phyloP scores from a whole-genome alignment of 1,140 invertebrate species.

The Drosophila orena region DNA sequence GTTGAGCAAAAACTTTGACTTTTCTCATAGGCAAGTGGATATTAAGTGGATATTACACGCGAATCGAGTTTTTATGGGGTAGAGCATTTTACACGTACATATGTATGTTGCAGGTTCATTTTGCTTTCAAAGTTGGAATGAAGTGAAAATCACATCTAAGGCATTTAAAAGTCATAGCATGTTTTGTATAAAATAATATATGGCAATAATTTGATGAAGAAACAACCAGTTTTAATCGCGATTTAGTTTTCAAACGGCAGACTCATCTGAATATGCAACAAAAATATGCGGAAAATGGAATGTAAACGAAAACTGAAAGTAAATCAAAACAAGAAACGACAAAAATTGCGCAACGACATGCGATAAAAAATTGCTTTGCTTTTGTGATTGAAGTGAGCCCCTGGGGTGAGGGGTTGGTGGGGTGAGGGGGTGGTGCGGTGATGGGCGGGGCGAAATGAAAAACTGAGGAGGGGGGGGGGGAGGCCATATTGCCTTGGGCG shows the following conservation, averaged over 20 bases:
- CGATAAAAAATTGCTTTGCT: slow-evolving; percentile 67
- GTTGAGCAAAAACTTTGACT: slow-evolving; percentile 25
- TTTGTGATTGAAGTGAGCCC: slow-evolving; percentile 58
- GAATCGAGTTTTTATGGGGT: not conserved
- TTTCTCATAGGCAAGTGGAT: slow-evolving; percentile 35
- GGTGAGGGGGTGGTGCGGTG: not conserved
- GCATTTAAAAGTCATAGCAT: too few species aligned
- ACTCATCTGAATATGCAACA: not conserved
- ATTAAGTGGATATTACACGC: slow-evolving; percentile 12
- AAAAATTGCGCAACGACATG: slow-evolving; percentile 54
- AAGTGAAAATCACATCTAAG: too few species aligned
- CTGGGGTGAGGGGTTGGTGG: not conserved
- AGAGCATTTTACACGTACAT: too few species aligned
- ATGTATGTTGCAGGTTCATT: too few species aligned
- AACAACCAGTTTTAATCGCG: not conserved
- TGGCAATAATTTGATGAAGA: not conserved
- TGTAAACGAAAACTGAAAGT: slow-evolving; percentile 25
- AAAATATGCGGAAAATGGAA: slow-evolving; percentile 20
- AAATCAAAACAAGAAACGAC: slow-evolving; percentile 56
- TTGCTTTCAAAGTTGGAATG: too few species aligned
- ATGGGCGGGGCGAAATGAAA: slow-evolving; percentile 17
- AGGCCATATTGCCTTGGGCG: slow-evolving; percentile 43
- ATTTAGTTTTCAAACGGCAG: not conserved
- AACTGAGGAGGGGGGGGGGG: too few species aligned
- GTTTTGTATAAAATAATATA: not conserved